Evolutionary conservation across 2,113 vertebrate genomes (phyloP), one percentile per base, ranked within the genome.

Genomic region (Hippocampus comes): DNA sequence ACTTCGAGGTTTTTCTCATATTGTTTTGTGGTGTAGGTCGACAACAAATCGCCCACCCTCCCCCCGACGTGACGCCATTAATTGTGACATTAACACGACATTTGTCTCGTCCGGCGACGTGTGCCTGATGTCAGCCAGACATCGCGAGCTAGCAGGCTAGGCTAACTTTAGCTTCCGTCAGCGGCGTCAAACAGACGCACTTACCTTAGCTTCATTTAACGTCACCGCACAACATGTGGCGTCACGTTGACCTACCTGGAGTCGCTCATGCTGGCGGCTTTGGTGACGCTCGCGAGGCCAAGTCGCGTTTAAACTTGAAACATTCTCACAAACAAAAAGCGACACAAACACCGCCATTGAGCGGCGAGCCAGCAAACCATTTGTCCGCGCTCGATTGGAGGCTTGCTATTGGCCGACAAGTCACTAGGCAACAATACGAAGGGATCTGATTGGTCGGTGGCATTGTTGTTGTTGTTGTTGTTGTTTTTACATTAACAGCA

Each of bases 391-490:
- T 75, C 73, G 20, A 18, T 71, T 21, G 0, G 30, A 48, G 0
- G 30, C 2, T 63, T 80, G 41, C 60, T 14, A 88, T 91, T 90
- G 88, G 85, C 56, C 20, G 34, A 18, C 70, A 23, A 67, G 72
- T 79, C 25, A 66, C 78, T 48, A 57, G 12, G 82, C 68, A 63
- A 56, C 81, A 79, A 80, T 12, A 71, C 81, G 42, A 34, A 6
- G n/a, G 1, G 42, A 42, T 55, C 51, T 80, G 85, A 87, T 89
- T 90, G 78, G 85, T 49, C 25, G 0, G 17, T 7, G 8, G 25
- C 20, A 1, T 4, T 25, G 21, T 65, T 43, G 4, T 63, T 63
- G 41, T 65, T 65, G 0, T 4, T 25, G 21, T 65, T 43, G 4
- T 63, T 63, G 41, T 65, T 65, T 64, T 63, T 5, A 63, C 30